A percentile compares a stretch with the other conserved stretches of the same genome.
phyloP scores from a whole-genome alignment of 2,888 invertebrate species.

The Limulus polyphemus region DNA sequence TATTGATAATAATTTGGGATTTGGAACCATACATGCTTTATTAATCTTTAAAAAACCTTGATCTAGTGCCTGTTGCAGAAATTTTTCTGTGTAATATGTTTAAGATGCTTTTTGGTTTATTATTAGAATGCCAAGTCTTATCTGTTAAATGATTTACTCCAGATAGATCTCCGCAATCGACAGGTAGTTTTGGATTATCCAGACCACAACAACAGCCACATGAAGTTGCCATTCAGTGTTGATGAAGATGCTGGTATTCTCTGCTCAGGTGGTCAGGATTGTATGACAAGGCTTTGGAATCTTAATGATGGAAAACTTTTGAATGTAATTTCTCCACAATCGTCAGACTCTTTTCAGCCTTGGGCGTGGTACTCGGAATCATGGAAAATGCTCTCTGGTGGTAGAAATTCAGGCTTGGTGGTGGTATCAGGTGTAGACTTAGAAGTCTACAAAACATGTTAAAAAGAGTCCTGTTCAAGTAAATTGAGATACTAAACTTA shows the following conservation, averaged over 20 bases:
- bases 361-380: constrained; percentile 1
- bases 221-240: constrained; percentile 7
- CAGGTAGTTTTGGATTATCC: not conserved
- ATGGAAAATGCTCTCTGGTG: not conserved
- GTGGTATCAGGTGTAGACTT: too few relatives aligned
- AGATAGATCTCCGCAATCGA: constrained; percentile 8
- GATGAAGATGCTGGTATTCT: constrained; percentile 6
- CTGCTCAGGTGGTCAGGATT: constrained; percentile 8
- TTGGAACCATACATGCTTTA: too few relatives aligned
- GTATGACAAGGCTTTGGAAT: constrained; percentile 9
- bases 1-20: too few relatives aligned
- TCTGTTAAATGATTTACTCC: not conserved
- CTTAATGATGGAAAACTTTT: constrained; percentile 4
- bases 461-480: too few relatives aligned
- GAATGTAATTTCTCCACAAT: constrained; percentile 1
- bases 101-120: too few relatives aligned
- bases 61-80: too few relatives aligned
- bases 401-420: too few relatives aligned
- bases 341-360: not conserved
- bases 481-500: too few relatives aligned
- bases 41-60: too few relatives aligned
- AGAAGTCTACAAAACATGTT: too few relatives aligned
- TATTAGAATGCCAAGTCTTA: too few relatives aligned
- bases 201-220: constrained; percentile 1
- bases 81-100: too few relatives aligned